phyloP scores from a whole-genome alignment of 2,797 vertebrate species.

The Platyrinchus mystaceus region DNA sequence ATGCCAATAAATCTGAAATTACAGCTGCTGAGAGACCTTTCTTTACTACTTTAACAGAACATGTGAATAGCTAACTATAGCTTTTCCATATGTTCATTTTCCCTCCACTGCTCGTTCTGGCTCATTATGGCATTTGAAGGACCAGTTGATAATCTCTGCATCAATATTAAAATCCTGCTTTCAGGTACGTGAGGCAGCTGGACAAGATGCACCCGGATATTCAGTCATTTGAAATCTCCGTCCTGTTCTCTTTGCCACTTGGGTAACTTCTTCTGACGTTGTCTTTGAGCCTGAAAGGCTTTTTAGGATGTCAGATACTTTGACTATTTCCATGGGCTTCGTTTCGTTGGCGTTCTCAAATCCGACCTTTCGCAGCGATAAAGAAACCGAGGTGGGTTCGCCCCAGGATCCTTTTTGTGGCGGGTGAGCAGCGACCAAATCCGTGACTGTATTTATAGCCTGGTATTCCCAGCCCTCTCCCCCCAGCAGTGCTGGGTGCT shows the following conservation, averaged over 20 bases:
- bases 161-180: background rate
- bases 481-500: background rate
- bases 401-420: background rate
- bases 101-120: background rate
- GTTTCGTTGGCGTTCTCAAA: background rate
- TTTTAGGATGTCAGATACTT: background rate
- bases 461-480: background rate
- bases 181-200: background rate
- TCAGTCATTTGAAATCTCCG: background rate
- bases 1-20: background rate
- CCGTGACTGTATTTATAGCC: background rate
- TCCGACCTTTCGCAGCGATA: background rate
- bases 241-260: background rate
- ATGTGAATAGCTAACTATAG: rapidly evolving
- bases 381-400: background rate
- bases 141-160: background rate
- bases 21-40: background rate
- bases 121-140: background rate
- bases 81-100: rapidly evolving
- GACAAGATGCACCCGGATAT: background rate
- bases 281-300: background rate
- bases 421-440: background rate
- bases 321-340: background rate
- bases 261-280: rapidly evolving
- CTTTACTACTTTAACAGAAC: background rate